phyloP scores from a whole-genome alignment of 2,797 vertebrate genomes.

The Philypnodon macrostomus region DNA sequence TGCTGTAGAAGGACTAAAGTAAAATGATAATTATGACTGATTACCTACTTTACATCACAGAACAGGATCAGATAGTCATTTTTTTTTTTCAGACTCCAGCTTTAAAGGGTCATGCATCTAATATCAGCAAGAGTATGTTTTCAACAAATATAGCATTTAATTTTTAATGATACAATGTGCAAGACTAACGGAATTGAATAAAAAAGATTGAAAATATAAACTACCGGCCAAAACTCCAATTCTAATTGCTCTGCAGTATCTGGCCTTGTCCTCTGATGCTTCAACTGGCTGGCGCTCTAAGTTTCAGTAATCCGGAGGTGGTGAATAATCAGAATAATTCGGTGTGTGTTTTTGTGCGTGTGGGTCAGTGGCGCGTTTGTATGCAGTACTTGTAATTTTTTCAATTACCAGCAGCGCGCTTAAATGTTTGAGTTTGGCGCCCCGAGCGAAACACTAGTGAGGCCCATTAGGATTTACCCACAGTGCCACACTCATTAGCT shows the following conservation, averaged over 20 bases:
- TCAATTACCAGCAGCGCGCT: conserved; percentile 80
- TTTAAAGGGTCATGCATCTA: too few relatives aligned
- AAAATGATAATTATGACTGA: too few relatives aligned
- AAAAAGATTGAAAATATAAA: too few relatives aligned
- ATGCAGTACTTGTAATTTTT: conserved; percentile 79
- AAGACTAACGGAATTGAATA: too few relatives aligned
- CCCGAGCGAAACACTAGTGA: conserved; percentile 73
- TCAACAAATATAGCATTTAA: too few relatives aligned
- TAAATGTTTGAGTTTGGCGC: conserved; percentile 82
- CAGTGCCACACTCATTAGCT: conserved; percentile 78
- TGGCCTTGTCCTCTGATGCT: conserved; percentile 41
- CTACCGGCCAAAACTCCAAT: conserved; percentile 52
- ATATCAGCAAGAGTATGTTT: too few relatives aligned
- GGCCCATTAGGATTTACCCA: conserved; percentile 77
- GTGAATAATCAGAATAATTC: conserved; percentile 80
- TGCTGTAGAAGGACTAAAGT: too few relatives aligned
- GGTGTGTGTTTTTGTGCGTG: conserved; percentile 44
- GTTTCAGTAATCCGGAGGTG: conserved; percentile 67
- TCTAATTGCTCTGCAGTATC: conserved; percentile 62
- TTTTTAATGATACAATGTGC: too few relatives aligned
- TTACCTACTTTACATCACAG: too few relatives aligned
- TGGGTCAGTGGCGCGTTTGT: conserved; percentile 56
- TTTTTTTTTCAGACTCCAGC: too few relatives aligned
- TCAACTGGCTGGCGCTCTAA: conserved; percentile 56
- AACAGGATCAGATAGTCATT: too few relatives aligned